These are phyloP conservation scores for Diabrotica undecimpunctata DNA, from an alignment of 1,140 invertebrate species.

Conservation along the genomic window DNA sequence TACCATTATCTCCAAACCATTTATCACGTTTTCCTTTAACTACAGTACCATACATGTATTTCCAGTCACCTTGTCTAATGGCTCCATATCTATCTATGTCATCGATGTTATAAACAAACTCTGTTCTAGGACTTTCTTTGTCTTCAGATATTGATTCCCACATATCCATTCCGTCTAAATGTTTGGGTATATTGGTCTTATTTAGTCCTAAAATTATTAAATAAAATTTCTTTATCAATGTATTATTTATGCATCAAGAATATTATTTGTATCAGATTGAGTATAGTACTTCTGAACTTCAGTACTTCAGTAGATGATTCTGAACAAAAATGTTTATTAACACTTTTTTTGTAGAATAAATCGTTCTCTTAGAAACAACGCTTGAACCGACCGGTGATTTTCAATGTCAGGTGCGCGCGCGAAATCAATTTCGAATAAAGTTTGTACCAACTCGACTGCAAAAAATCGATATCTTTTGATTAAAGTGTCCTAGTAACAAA, in stretches of 20 bases:
- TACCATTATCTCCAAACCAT: constrained; percentile 60
- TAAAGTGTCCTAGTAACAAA: too few relatives aligned
- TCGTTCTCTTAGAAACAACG: too few relatives aligned
- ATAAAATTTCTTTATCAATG: background rate
- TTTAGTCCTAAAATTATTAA: constrained; percentile 30
- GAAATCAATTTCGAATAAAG: too few relatives aligned
- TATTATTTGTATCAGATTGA: too few relatives aligned
- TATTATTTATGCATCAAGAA: background rate
- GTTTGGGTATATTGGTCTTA: constrained; percentile 27
- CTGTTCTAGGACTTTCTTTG: constrained; percentile 52
- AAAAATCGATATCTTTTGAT: too few relatives aligned
- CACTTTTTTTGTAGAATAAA: too few relatives aligned
- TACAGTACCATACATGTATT: constrained; percentile 65
- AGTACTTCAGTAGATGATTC: too few relatives aligned
- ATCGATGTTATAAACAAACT: constrained; percentile 73
- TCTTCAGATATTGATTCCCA: constrained; percentile 62
- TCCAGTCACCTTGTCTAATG: constrained; percentile 66
- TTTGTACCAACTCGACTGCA: too few relatives aligned
- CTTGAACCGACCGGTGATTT: too few relatives aligned
- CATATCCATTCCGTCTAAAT: constrained; percentile 67
- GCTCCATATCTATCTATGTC: constrained; percentile 58
- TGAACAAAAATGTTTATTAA: too few relatives aligned
- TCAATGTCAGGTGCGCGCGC: too few relatives aligned
- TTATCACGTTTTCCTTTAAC: constrained; percentile 48
- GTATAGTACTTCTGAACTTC: too few relatives aligned